These are phyloP conservation scores for Lepas anatifera DNA, from an alignment of 2,888 invertebrate genomes.

Conservation along the genomic window DNA sequence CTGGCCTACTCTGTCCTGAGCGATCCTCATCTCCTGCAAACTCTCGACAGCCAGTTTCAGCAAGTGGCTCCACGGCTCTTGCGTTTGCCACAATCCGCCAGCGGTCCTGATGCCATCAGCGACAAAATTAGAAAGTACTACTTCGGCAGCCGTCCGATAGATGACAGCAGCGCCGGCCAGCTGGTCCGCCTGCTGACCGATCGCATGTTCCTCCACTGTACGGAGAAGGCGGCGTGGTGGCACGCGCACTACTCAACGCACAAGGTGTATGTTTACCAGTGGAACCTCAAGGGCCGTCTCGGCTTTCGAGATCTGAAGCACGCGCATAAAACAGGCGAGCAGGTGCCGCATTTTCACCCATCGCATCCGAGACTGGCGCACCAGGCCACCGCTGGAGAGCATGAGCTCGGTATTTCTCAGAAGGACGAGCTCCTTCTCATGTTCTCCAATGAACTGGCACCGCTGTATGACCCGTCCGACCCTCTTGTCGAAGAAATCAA, in stretches of 20 bases:
- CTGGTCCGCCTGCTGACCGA: not conserved
- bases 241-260: not conserved
- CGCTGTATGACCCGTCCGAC: not conserved
- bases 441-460: conserved; percentile 1
- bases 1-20: not conserved
- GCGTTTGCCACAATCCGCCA: not conserved
- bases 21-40: not conserved
- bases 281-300: not conserved
- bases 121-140: not conserved
- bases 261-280: conserved; percentile 3
- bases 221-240: not conserved
- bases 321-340: not conserved
- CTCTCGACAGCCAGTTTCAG: not conserved
- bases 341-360: not conserved
- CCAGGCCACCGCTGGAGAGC: not conserved
- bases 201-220: conserved; percentile 3
- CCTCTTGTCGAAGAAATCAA: not conserved
- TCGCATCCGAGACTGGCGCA: not conserved
- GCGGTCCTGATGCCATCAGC: not conserved
- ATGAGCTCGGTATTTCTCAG: not conserved
- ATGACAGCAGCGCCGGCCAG: not conserved
- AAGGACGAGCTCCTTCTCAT: conserved; percentile 7
- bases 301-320: not conserved
- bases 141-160: not conserved
- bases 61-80: not conserved